A percentile compares a stretch with the other conserved stretches of the same genome.
phyloP scores from a whole-genome alignment of 92 coral and sea anemone genomes.

The Epizoanthus ramosus region DNA sequence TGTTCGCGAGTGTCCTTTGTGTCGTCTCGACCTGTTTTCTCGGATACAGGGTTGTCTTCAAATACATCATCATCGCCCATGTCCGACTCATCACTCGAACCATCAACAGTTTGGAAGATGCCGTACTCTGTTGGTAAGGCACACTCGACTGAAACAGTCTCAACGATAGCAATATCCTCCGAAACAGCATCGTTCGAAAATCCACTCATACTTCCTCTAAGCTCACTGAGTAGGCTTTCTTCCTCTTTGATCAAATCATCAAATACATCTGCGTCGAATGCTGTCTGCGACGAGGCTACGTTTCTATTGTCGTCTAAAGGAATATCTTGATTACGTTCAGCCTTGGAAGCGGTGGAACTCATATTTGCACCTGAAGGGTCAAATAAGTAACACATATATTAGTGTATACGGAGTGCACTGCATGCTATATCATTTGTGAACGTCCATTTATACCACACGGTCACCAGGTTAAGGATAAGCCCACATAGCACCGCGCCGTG shows the following conservation, averaged over 20 bases:
- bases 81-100: slow-evolving; percentile 36
- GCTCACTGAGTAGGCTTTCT: slow-evolving; percentile 20
- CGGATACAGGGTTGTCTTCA: slow-evolving; percentile 1
- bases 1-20: slow-evolving; percentile 9
- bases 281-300: background rate
- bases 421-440: background rate
- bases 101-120: slow-evolving; percentile 39
- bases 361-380: slow-evolving; percentile 20
- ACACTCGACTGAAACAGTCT: slow-evolving; percentile 32
- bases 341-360: background rate
- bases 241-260: slow-evolving; percentile 5
- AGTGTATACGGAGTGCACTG: background rate
- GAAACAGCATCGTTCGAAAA: slow-evolving; percentile 5
- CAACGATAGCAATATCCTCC: slow-evolving; percentile 33
- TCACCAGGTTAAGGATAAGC: no score
- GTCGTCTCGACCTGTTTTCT: background rate
- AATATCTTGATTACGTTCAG: background rate
- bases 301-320: slow-evolving; percentile 2
- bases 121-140: slow-evolving; percentile 29
- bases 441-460: no score
- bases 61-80: slow-evolving; percentile 38
- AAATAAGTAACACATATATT: background rate
- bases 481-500: no score
- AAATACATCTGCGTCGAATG: background rate
- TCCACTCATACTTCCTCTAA: slow-evolving; percentile 23